Evolutionary conservation across 2,888 invertebrate genomes (phyloP), one percentile per base, ranked within the genome.

Genomic region (Agrotis segetum): DNA sequence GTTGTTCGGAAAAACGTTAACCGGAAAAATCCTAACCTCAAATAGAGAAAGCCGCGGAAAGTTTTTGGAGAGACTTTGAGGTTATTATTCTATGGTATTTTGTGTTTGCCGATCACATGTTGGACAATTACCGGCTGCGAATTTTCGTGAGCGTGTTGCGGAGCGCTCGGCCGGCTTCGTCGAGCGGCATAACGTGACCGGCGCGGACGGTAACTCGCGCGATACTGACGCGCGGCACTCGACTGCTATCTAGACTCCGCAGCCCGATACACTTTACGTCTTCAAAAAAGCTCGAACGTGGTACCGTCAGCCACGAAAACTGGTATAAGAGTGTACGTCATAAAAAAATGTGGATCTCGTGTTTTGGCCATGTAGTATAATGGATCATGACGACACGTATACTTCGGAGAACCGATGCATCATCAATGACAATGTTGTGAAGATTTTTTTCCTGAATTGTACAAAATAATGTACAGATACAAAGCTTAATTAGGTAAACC

Each of bases 121-220:
- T 89, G 82, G 84, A 82, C 77, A 84, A 87, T 89, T 92, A 92
- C 92, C 90, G 91, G 88, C 85, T 88, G 84, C 86, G 89, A 91
- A 89, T 91, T 92, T 90, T 92, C 94, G 94, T 85, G 89, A 90
- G 88, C 91, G 92, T 91, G 88, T 88, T 92, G 91, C 89, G 85
- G 79, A 82, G 89, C 88, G 90, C 81, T 87, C 82, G 87, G 83
- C 77, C 77, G 81, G 83, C 77, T 83, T 85, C 87, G 84, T 79
- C 72, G 77, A 82, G 88, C 90, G 88, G 83, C 92, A 89, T 90
- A 63, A 91, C 92, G 87, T 91, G 92, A 87, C 93, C 94, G 91
- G 79, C 87, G 85, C 89, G 89, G 83, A 67, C 89, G 91, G 89
- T 78, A 83, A 89, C 92, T 92, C 90, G 92, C 95, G 93, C 95